A percentile compares a stretch with the other conserved stretches of the same genome.
Conservation (phyloP, 2,888 invertebrate species). For the Thumatha senex region DNA sequence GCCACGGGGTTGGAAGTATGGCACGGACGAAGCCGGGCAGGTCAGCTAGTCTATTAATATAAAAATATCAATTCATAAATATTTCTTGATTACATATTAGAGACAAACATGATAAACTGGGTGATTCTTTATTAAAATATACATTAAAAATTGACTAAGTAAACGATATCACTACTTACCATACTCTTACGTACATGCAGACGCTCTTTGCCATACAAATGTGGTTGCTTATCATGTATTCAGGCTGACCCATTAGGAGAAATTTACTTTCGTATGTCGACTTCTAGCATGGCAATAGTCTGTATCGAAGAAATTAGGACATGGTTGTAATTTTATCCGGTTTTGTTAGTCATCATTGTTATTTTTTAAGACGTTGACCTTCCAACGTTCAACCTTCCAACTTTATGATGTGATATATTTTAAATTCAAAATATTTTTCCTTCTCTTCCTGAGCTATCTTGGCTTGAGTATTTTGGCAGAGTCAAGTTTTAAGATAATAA, state of each 20-base stretch:
- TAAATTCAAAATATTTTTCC: no score
- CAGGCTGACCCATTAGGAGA: slow-evolving; percentile 61
- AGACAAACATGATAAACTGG: no score
- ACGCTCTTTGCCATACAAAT: slow-evolving; percentile 43
- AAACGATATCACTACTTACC: slow-evolving; percentile 20
- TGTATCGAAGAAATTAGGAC: slow-evolving; percentile 51
- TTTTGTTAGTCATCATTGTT: slow-evolving; percentile 16
- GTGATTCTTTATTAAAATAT: not conserved
- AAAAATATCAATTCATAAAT: no score
- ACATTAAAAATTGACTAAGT: slow-evolving; percentile 16
- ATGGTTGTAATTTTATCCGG: slow-evolving; percentile 27
- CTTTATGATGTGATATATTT: no score
- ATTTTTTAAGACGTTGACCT: not conserved
- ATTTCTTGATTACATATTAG: no score
- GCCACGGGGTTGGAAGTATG: no score
- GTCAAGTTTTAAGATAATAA: no score
- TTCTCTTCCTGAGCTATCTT: no score
- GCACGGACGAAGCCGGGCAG: no score
- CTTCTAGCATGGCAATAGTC: slow-evolving; percentile 45
- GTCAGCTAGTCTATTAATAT: no score
- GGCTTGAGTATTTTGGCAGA: no score
- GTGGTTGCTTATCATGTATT: slow-evolving; percentile 59
- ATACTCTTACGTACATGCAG: slow-evolving; percentile 22
- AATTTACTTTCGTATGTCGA: slow-evolving; percentile 63
- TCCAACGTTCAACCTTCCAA: no score